These are phyloP conservation scores for Tenebrio molitor DNA, from an alignment of 1,140 invertebrate genomes.

Conservation along the genomic window DNA sequence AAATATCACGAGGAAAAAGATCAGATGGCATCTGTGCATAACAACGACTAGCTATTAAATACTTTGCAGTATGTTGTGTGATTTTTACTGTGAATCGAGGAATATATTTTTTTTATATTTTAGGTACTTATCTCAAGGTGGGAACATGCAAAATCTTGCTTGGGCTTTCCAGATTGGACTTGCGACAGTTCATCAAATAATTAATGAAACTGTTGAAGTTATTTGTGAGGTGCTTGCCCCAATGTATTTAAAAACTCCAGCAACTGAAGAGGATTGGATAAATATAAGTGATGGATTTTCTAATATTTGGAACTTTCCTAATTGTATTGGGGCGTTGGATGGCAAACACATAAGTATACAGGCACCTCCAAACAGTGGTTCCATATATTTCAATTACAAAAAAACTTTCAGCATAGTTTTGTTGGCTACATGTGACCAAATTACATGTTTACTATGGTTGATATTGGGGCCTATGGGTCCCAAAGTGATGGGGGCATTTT, in stretches of 20 bases:
- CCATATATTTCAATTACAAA: slow-evolving; percentile 5
- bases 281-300: slow-evolving; percentile 1
- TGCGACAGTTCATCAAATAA: neutral
- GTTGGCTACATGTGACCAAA: slow-evolving; percentile 56
- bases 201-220: neutral
- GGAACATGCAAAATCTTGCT: neutral
- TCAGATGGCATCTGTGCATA: neutral
- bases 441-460: slow-evolving; percentile 64
- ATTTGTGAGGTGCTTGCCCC: neutral
- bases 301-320: slow-evolving; percentile 23
- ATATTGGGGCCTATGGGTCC: slow-evolving; percentile 64
- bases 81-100: too few species aligned
- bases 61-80: neutral
- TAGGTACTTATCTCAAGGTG: slow-evolving; percentile 1
- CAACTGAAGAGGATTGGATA: slow-evolving; percentile 1
- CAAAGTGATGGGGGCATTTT: slow-evolving; percentile 60
- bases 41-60: neutral
- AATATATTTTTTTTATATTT: slow-evolving; percentile 4
- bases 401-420: slow-evolving; percentile 56
- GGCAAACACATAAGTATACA: slow-evolving; percentile 11
- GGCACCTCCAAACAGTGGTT: slow-evolving; percentile 9
- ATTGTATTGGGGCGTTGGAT: slow-evolving; percentile 28
- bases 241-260: neutral
- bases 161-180: neutral
- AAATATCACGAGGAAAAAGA: neutral